Base-by-base conservation (phyloP, 30 jellyfish, hydroid and myxozoan species). In the Aurelia aurita region DNA sequence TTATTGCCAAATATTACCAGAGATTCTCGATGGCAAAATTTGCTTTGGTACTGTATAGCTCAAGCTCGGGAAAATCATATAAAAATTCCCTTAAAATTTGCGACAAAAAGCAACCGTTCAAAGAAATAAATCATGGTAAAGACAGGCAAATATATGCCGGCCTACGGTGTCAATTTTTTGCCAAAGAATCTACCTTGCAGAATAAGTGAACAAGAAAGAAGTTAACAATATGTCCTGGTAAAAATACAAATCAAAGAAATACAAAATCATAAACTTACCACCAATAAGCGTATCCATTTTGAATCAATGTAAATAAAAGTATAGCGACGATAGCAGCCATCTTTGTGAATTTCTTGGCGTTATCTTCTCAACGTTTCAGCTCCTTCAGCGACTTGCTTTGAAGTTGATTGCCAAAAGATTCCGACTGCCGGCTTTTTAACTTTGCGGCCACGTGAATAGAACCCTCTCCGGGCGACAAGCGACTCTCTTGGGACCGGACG, bases 271-370 rank as follows among this genome's bases (percentile, higher is more conserved):
- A 7, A 39, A 83, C 93, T 70, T 70, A 83, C 93, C 93, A 83
- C 93, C 93, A 83, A 16, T 70, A 83, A 13, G 87, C 87, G 31
- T 9, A 53, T 61, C 87, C 77, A 59, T 58, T 20, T 57, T 68
- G 77, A 32, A 82, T 23, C 44, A 82, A 49, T 22, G 78, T 51
- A 29, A 82, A 58, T 26, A 57, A 10, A 23, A 69, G 18, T 5
- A 43, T 31, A 25, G 31, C 70, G 22, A 54, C 27, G 5, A 34
- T 2, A n/a, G 51, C 18, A 14, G 84, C 85, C 85, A 82, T 57
- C 35, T 27, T 82, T 25, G 65, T 18, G 58, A 73, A 74, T 21
- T 19, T 61, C 5, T 22, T 19, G 16, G 73, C 5, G n/a, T 22
- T 22, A 26, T 45, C 58, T 7, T 45, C 31, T 19, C 23, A 9